Conservation (phyloP, 1,140 invertebrate species). For the Ptiloglossa arizonensis region DNA sequence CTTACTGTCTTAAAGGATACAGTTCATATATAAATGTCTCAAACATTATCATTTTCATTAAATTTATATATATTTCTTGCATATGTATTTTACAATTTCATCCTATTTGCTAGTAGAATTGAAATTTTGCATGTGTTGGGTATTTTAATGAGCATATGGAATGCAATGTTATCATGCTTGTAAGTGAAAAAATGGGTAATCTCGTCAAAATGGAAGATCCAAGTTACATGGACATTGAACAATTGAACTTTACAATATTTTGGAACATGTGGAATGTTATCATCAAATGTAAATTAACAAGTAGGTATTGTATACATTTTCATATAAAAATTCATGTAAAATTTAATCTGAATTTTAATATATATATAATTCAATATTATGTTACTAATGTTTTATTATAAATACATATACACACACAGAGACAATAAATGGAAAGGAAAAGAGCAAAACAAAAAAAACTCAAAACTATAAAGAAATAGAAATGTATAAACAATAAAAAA, state of each 20-base stretch:
- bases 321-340: conserved; percentile 9
- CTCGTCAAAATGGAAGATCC: conserved; percentile 15
- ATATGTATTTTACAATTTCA: conserved; percentile 44
- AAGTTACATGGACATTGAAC: conserved; percentile 19
- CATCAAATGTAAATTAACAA: conserved; percentile 56
- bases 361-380: not conserved
- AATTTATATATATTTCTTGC: conserved; percentile 41
- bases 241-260: conserved; percentile 17
- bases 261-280: conserved; percentile 39
- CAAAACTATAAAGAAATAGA: not conserved
- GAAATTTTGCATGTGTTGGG: conserved; percentile 42
- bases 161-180: conserved; percentile 39
- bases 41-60: conserved; percentile 15
- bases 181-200: conserved; percentile 32
- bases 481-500: not conserved
- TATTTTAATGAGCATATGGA: conserved; percentile 36
- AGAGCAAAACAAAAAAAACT: not conserved
- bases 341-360: not conserved
- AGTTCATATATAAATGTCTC: too few relatives aligned
- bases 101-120: conserved; percentile 21
- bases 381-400: not conserved
- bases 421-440: too few relatives aligned
- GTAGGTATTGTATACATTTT: conserved; percentile 41
- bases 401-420: not conserved
- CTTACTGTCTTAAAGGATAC: too few relatives aligned